These are phyloP conservation scores for Oryzias javanicus DNA, from an alignment of 2,113 vertebrate species.

Conservation along the genomic window DNA sequence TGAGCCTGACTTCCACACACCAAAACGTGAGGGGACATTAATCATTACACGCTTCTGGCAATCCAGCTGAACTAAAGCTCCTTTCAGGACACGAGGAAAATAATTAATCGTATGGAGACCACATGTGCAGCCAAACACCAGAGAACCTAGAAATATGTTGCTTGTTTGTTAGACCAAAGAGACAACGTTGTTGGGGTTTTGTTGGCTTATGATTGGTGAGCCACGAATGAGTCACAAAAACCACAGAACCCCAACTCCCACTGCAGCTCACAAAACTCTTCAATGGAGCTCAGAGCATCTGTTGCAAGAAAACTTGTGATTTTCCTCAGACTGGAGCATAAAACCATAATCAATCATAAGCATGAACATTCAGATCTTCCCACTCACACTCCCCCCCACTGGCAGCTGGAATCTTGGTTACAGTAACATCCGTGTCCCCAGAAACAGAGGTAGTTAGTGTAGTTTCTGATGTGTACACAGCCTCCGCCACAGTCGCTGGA, in stretches of 20 bases:
- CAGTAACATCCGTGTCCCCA: no score
- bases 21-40: neutral
- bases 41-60: neutral
- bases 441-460: no score
- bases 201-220: conserved; percentile 6
- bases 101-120: conserved; percentile 7
- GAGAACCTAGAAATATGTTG: conserved; percentile 11
- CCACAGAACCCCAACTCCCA: neutral
- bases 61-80: conserved; percentile 4
- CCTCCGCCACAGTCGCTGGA: no score
- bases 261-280: conserved; percentile 13
- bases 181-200: neutral
- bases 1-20: neutral
- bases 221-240: conserved; percentile 11
- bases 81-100: conserved; percentile 5
- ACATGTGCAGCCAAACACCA: conserved; percentile 1
- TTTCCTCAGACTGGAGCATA: neutral
- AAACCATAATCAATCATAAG: neutral
- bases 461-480: no score
- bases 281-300: neutral
- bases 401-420: no score
- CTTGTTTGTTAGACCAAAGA: conserved; percentile 3
- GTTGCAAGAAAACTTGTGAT: conserved; percentile 3
- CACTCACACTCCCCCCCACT: no score
- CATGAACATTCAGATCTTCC: neutral